phyloP scores from a whole-genome alignment of 2,888 invertebrate genomes.

The Ophion ventricosus region DNA sequence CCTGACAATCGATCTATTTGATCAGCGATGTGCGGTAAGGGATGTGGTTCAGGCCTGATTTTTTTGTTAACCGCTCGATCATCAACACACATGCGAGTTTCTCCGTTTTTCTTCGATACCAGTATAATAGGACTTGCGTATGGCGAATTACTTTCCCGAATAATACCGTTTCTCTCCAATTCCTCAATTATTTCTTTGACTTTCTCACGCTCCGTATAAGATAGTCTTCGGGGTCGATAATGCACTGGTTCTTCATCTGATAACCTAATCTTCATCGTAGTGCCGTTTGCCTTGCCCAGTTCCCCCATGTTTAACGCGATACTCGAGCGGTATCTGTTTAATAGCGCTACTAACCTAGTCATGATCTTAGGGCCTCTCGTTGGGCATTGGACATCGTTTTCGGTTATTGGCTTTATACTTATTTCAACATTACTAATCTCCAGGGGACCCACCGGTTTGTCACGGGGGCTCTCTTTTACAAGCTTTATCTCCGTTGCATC shows the following conservation, averaged over 20 bases:
- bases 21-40: slow-evolving; percentile 80
- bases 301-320: neutral
- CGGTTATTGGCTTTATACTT: neutral
- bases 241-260: slow-evolving; percentile 58
- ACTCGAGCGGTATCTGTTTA: slow-evolving; percentile 18
- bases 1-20: slow-evolving; percentile 75
- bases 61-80: slow-evolving; percentile 74
- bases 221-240: slow-evolving; percentile 64
- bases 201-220: slow-evolving; percentile 63
- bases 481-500: neutral
- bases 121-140: slow-evolving; percentile 71
- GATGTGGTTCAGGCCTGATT: slow-evolving; percentile 76
- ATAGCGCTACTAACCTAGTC: neutral
- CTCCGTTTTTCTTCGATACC: slow-evolving; percentile 70
- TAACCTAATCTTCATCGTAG: slow-evolving; percentile 67
- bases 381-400: neutral
- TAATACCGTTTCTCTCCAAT: slow-evolving; percentile 60
- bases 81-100: slow-evolving; percentile 70
- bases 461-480: neutral
- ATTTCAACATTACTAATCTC: neutral
- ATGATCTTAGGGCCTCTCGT: neutral
- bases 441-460: neutral
- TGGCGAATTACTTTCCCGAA: slow-evolving; percentile 65
- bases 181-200: slow-evolving; percentile 63
- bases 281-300: slow-evolving; percentile 35